Conservation (phyloP, 1,140 invertebrate species). For the Pseudomyrmex pallidus region DNA sequence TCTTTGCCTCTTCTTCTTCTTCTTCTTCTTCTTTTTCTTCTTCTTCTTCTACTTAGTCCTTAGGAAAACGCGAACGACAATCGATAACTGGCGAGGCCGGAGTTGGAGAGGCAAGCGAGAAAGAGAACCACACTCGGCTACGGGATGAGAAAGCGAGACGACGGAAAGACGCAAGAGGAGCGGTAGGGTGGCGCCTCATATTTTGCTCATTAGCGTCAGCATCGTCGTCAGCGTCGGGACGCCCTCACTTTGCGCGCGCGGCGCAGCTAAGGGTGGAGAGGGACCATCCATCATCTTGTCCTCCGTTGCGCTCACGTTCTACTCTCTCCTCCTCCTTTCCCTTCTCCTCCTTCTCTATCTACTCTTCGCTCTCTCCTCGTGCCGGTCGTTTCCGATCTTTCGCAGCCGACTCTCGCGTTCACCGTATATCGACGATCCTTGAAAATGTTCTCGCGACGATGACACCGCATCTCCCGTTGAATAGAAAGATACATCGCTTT, state of each 20-base stretch:
- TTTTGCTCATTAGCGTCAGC: slow-evolving; percentile 85
- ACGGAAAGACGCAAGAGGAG: slow-evolving; percentile 57
- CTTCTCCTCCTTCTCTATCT: slow-evolving; percentile 31
- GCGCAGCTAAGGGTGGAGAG: slow-evolving; percentile 76
- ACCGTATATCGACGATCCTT: slow-evolving; percentile 40
- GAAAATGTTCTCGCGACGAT: slow-evolving; percentile 26
- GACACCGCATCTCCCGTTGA: background rate
- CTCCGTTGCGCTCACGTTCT: slow-evolving; percentile 75
- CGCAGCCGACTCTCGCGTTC: slow-evolving; percentile 20
- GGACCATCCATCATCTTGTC: slow-evolving; percentile 84
- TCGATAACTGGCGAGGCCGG: slow-evolving; percentile 78
- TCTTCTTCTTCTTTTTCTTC: slow-evolving; percentile 39
- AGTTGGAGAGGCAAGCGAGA: slow-evolving; percentile 61
- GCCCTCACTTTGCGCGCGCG: slow-evolving; percentile 79
- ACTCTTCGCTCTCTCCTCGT: slow-evolving; percentile 14
- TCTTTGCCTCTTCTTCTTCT: background rate
- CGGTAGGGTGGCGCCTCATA: slow-evolving; percentile 81
- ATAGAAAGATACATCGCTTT: background rate
- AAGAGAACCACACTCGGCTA: slow-evolving; percentile 56
- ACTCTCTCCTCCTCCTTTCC: slow-evolving; percentile 64
- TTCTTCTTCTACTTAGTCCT: slow-evolving; percentile 69
- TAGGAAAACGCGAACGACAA: slow-evolving; percentile 76
- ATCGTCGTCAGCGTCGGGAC: slow-evolving; percentile 82
- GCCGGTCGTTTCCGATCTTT: slow-evolving; percentile 57
- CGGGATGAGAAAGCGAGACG: slow-evolving; percentile 54